Evolutionary conservation across 2,888 invertebrate species (phyloP).

Genomic region (Ethmia dodecea): DNA sequence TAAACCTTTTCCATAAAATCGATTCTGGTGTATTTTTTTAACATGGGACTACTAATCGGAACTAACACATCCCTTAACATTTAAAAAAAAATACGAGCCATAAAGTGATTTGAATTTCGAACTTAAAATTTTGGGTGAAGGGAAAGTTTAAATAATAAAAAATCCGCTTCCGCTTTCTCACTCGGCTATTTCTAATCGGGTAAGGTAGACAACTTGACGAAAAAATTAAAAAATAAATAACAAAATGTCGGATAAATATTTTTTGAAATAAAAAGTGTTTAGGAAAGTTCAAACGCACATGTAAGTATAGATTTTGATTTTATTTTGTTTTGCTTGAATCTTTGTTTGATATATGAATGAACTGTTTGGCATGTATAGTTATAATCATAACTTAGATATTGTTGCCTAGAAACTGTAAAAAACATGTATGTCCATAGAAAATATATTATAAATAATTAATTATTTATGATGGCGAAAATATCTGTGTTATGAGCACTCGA

Average conservation of each 20-base stretch:
- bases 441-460: too few relatives aligned
- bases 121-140: conserved; percentile 43
- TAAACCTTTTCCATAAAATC: conserved; percentile 76
- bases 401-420: too few relatives aligned
- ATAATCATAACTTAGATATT: too few relatives aligned
- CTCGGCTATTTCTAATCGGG: conserved; percentile 54
- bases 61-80: conserved; percentile 53
- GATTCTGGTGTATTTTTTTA: conserved; percentile 75
- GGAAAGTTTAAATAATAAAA: conserved; percentile 25
- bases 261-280: conserved; percentile 38
- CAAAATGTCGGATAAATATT: not conserved
- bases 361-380: conserved; percentile 72
- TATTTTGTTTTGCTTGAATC: conserved; percentile 33
- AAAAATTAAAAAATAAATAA: not conserved
- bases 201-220: conserved; percentile 30
- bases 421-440: too few relatives aligned
- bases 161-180: conserved; percentile 57
- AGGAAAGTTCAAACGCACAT: conserved; percentile 54
- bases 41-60: conserved; percentile 73
- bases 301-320: conserved; percentile 58
- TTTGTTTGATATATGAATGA: conserved; percentile 47
- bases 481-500: too few relatives aligned
- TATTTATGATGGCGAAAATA: too few relatives aligned
- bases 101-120: conserved; percentile 27
- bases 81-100: conserved; percentile 29